These are phyloP conservation scores for Macrostomum lignano DNA, from an alignment of 1,140 invertebrate species.

Conservation along the genomic window DNA sequence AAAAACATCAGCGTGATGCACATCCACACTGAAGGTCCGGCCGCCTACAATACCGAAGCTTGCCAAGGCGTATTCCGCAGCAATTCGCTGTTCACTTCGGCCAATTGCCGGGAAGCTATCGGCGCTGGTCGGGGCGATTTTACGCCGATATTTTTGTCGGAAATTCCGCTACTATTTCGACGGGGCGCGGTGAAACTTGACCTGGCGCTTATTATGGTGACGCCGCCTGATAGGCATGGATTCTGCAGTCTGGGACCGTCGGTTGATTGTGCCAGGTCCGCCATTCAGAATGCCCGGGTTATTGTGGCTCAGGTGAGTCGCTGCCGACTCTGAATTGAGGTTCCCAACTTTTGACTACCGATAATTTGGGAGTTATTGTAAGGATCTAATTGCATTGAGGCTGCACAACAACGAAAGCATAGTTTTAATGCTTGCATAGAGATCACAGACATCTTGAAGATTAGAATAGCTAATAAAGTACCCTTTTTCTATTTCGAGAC, in stretches of 20 bases:
- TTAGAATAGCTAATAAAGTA: too few relatives aligned
- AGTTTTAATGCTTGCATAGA: too few relatives aligned
- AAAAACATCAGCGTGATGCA: slow-evolving; percentile 51
- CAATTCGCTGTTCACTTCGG: slow-evolving; percentile 61
- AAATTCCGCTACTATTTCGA: slow-evolving; percentile 61
- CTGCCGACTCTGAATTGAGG: too few relatives aligned
- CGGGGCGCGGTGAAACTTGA: slow-evolving; percentile 50
- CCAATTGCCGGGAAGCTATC: slow-evolving; percentile 54
- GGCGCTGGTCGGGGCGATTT: slow-evolving; percentile 52
- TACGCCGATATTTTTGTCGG: slow-evolving; percentile 62
- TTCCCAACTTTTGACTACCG: too few relatives aligned
- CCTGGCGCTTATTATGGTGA: slow-evolving; percentile 50
- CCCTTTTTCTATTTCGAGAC: too few relatives aligned
- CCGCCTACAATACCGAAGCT: slow-evolving; percentile 46
- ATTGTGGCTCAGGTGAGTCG: slow-evolving; percentile 48
- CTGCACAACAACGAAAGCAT: not conserved
- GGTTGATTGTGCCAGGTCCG: slow-evolving; percentile 58
- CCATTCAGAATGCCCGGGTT: slow-evolving; percentile 48
- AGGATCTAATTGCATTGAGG: not conserved
- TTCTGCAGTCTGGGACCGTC: slow-evolving; percentile 68
- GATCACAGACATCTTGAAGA: too few relatives aligned
- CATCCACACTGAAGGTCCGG: slow-evolving; percentile 68
- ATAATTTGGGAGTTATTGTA: too few relatives aligned
- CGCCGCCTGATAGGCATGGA: slow-evolving; percentile 57
- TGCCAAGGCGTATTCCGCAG: slow-evolving; percentile 46